These are phyloP conservation scores for Tenthredo livida DNA, from an alignment of 2,888 invertebrate species.

Conservation along the genomic window DNA sequence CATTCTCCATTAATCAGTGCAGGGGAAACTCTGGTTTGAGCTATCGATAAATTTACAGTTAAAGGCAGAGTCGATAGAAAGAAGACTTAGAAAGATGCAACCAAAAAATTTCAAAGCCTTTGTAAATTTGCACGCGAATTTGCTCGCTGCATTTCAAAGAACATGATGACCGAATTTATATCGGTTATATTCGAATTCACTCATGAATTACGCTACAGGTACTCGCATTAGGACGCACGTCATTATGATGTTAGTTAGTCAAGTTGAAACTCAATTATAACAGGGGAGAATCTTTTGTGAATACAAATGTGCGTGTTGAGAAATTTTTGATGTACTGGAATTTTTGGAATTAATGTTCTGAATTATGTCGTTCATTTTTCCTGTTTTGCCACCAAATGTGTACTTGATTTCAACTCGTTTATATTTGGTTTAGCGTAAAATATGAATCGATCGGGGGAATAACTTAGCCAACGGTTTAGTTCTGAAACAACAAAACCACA, in stretches of 20 bases:
- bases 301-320: no score
- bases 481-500: neutral
- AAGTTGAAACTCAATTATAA: no score
- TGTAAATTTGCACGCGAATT: neutral
- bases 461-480: no score
- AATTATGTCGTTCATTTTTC: no score
- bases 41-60: neutral
- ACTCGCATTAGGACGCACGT: no score
- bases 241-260: no score
- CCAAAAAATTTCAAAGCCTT: neutral
- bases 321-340: no score
- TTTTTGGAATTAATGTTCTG: no score
- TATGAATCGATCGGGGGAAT: neutral
- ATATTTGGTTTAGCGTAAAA: neutral
- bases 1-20: neutral
- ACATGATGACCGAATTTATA: neutral
- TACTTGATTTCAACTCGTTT: neutral
- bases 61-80: neutral
- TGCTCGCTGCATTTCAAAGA: neutral
- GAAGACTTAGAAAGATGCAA: neutral
- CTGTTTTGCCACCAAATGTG: neutral
- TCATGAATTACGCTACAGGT: no score
- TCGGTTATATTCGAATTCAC: neutral
- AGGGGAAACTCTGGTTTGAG: neutral
- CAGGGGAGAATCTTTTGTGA: no score